phyloP scores from a whole-genome alignment of 2,888 invertebrate genomes.

The Digitonthophagus gazella region DNA sequence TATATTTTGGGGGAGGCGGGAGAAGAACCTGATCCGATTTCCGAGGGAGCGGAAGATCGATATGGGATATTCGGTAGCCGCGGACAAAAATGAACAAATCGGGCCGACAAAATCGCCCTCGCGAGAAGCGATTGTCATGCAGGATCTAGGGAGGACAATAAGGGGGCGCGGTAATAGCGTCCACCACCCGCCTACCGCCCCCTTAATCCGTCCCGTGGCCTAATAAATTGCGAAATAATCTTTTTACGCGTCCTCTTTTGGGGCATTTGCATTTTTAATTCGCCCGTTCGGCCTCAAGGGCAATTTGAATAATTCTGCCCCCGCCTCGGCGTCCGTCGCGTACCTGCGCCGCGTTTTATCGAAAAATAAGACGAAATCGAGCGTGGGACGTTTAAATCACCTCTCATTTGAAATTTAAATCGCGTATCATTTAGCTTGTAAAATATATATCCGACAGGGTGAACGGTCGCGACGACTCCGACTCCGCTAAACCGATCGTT shows the following conservation, averaged over 20 bases:
- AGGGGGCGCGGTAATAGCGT: background rate
- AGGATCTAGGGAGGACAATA: background rate
- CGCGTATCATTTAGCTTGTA: background rate
- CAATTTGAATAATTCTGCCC: background rate
- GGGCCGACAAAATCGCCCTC: background rate
- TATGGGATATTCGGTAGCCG: background rate
- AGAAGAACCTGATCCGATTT: background rate
- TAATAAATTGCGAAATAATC: background rate
- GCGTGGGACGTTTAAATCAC: background rate
- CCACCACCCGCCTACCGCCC: background rate
- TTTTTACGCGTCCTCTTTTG: background rate
- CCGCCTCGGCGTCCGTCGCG: background rate
- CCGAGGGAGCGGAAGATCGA: background rate
- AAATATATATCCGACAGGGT: background rate
- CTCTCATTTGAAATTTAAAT: background rate
- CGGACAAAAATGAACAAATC: background rate
- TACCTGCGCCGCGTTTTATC: background rate
- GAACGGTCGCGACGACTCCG: background rate
- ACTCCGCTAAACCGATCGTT: background rate
- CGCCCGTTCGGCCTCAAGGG: background rate
- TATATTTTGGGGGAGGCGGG: background rate
- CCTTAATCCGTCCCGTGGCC: background rate
- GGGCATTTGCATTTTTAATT: background rate
- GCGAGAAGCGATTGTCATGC: background rate
- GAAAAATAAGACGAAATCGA: background rate